These are phyloP conservation scores for Antrozous pallidus DNA, from an alignment of 2,797 vertebrate species.

Conservation along the genomic window DNA sequence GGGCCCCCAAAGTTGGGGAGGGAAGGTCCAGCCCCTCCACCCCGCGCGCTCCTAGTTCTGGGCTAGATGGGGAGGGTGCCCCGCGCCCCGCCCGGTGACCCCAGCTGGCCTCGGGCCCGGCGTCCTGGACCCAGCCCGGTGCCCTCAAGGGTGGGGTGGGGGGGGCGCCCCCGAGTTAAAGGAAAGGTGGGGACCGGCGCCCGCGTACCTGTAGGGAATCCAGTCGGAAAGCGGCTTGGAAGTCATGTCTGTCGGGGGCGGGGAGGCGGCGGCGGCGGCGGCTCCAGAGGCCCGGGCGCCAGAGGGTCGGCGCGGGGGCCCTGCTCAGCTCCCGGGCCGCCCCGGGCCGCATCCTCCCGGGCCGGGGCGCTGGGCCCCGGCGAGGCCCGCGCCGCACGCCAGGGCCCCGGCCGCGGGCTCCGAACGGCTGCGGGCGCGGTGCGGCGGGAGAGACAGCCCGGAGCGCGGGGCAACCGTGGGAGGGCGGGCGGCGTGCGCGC, in stretches of 20 bases:
- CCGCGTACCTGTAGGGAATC: constrained; percentile 96
- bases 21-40: background rate
- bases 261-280: constrained; percentile 64
- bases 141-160: background rate
- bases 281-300: constrained; percentile 61
- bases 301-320: constrained; percentile 53
- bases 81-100: background rate
- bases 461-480: background rate
- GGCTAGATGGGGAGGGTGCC: background rate
- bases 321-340: constrained; percentile 70
- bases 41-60: background rate
- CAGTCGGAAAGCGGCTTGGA: constrained; percentile 97
- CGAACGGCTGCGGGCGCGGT: background rate
- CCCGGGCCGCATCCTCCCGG: constrained; percentile 71
- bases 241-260: constrained; percentile 89
- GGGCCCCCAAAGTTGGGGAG: constrained; percentile 31
- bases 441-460: background rate
- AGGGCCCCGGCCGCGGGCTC: constrained; percentile 8
- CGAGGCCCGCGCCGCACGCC: constrained; percentile 53
- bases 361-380: constrained; percentile 68
- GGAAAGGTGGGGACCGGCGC: background rate
- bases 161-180: background rate
- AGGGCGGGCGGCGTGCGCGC: background rate
- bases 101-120: background rate
- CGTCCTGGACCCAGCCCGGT: background rate